Conservation (phyloP, 2,888 invertebrate species). For the Keiferia lycopersicella region DNA sequence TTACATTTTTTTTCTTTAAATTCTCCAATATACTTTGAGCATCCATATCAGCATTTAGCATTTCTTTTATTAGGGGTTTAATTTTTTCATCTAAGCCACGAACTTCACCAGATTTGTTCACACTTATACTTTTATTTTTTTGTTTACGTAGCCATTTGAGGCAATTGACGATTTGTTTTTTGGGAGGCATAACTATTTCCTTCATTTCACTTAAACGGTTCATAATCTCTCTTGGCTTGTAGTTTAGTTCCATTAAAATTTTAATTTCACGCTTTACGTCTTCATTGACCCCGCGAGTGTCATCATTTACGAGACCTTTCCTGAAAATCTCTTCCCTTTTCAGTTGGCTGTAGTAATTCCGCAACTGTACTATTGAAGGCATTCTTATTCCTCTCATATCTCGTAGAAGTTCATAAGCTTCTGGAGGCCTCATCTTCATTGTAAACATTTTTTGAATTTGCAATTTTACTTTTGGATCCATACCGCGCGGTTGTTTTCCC, state of each 20-base stretch:
- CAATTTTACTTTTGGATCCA: constrained; percentile 5
- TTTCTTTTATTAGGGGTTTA: constrained; percentile 1
- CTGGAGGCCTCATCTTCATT: background rate
- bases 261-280: background rate
- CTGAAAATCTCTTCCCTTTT: constrained; percentile 1
- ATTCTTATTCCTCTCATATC: constrained; percentile 16
- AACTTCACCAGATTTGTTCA: constrained; percentile 10
- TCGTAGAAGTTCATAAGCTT: background rate
- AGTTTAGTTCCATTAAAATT: background rate
- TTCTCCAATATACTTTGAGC: background rate
- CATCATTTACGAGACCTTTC: background rate
- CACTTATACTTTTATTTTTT: background rate
- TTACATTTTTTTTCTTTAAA: background rate
- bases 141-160: background rate
- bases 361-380: constrained; percentile 1
- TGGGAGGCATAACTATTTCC: constrained; percentile 2
- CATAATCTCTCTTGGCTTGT: constrained; percentile 6
- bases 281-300: background rate
- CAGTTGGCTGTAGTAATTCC: constrained; percentile 1
- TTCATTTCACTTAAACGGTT: constrained; percentile 2
- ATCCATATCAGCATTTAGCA: background rate
- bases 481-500: constrained; percentile 9
- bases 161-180: background rate
- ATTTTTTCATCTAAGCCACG: constrained; percentile 8
- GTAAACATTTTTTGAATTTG: background rate